Evolutionary conservation across 2,888 invertebrate genomes (phyloP).

Genomic region (Vandiemenella viatica): DNA sequence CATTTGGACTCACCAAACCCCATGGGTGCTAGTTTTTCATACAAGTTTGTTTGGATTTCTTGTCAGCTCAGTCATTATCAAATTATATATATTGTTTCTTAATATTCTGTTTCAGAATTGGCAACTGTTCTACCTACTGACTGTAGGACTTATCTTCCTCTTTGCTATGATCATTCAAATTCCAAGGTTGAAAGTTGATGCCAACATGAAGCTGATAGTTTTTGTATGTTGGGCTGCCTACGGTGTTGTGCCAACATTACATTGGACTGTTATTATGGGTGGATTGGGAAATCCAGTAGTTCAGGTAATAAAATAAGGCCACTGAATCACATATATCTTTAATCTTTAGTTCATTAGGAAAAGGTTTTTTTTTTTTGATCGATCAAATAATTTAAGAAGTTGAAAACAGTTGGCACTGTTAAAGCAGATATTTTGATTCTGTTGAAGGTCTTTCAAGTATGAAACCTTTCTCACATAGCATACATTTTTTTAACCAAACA

Average conservation of each 20-base stretch:
- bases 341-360: too few species aligned
- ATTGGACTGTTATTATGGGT: conserved; percentile 82
- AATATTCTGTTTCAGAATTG: conserved; percentile 41
- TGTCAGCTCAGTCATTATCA: too few species aligned
- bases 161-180: conserved; percentile 68
- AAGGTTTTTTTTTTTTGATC: too few species aligned
- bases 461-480: too few species aligned
- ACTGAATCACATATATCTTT: neutral
- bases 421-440: too few species aligned
- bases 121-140: conserved; percentile 65
- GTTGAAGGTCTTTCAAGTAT: neutral
- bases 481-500: too few species aligned
- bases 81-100: too few species aligned
- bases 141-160: conserved; percentile 66
- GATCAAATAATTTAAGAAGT: too few species aligned
- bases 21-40: too few species aligned
- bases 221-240: conserved; percentile 79
- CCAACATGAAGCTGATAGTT: conserved; percentile 57
- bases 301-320: conserved; percentile 35
- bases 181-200: conserved; percentile 52
- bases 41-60: too few species aligned
- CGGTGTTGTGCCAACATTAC: conserved; percentile 78
- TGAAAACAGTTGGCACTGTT: too few species aligned
- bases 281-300: conserved; percentile 77
- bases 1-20: too few species aligned